Evolutionary conservation across 2,797 vertebrate species (phyloP).

Genomic region (Bradypodion ventrale): DNA sequence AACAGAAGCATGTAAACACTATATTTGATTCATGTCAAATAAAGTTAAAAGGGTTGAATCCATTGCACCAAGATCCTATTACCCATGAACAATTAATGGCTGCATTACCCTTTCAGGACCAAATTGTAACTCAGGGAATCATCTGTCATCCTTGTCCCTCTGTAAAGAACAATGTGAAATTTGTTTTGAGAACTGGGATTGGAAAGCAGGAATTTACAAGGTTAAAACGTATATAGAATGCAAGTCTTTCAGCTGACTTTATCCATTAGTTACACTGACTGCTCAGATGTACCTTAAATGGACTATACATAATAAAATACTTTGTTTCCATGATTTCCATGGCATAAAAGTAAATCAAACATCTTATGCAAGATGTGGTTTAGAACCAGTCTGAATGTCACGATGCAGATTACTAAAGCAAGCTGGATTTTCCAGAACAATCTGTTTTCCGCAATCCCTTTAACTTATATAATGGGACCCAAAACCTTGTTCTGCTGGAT

Average conservation of each 20-base stretch:
- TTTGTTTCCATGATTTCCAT: background rate
- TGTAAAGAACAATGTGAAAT: slow-evolving; percentile 1
- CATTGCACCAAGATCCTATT: background rate
- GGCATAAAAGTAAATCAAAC: slow-evolving; percentile 10
- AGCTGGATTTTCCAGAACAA: background rate
- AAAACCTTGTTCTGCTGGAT: background rate
- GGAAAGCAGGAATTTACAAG: slow-evolving; percentile 4
- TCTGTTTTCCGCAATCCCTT: background rate
- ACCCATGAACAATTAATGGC: background rate
- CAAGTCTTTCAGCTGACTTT: slow-evolving; percentile 3
- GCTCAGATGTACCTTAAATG: slow-evolving; percentile 8
- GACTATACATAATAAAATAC: slow-evolving; percentile 17
- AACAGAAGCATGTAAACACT: background rate
- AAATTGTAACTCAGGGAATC: background rate
- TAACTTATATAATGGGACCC: background rate
- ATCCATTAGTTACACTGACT: slow-evolving; percentile 15
- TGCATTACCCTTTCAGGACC: background rate
- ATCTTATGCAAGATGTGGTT: background rate
- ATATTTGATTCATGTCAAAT: background rate
- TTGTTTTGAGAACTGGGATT: background rate
- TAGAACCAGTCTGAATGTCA: background rate
- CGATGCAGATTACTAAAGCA: background rate
- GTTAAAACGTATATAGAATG: slow-evolving; percentile 10
- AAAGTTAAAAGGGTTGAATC: background rate
- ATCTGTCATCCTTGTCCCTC: background rate